Conservation (phyloP, 2,113 vertebrate genomes). For the Falco punctatus region DNA sequence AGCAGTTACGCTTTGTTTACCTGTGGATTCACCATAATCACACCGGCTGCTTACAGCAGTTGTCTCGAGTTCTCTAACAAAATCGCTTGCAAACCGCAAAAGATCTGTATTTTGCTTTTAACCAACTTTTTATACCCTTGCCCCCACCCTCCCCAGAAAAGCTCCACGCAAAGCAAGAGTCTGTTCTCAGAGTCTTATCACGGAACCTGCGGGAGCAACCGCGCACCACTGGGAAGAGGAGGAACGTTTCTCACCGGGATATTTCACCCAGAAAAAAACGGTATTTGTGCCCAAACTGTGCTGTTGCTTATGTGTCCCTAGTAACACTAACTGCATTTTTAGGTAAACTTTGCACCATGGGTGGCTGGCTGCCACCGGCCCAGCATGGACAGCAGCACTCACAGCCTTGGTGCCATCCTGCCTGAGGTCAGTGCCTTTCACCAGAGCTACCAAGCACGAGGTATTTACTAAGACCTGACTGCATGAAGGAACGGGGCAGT, state of each 20-base stretch:
- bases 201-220: fast-evolving
- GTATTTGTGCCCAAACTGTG: fast-evolving
- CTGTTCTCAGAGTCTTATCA: too few relatives aligned
- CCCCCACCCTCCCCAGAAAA: fast-evolving
- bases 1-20: fast-evolving
- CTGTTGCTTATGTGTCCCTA: fast-evolving
- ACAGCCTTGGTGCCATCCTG: fast-evolving
- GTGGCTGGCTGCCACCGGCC: neutral
- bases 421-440: fast-evolving
- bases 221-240: fast-evolving
- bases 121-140: neutral
- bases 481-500: fast-evolving
- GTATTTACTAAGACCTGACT: fast-evolving
- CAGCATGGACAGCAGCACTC: fast-evolving
- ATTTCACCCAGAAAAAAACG: neutral
- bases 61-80: fast-evolving
- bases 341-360: fast-evolving
- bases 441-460: fast-evolving
- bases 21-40: fast-evolving
- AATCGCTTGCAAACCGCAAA: neutral
- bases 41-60: neutral
- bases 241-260: neutral
- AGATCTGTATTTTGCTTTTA: neutral
- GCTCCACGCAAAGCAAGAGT: fast-evolving
- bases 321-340: fast-evolving